Evolutionary conservation across 2,113 vertebrate species (phyloP), one percentile per base, ranked within the genome.

Genomic region (Microcebus jonahi): DNA sequence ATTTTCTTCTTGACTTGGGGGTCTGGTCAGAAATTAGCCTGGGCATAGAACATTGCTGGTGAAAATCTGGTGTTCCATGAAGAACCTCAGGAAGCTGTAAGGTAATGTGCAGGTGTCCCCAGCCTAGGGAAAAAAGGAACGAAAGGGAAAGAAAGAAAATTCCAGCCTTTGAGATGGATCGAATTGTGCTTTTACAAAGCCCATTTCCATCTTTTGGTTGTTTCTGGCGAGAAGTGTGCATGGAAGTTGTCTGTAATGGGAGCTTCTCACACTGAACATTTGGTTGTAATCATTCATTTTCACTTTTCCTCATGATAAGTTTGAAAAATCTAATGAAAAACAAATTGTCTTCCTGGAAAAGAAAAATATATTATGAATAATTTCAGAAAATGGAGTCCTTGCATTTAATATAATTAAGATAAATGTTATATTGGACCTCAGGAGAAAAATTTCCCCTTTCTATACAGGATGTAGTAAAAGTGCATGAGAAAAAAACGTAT

Each of bases 321-420:
- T 50, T 61, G 63, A 85, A 83, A 68, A 36, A 57, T n/a, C 36
- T 27, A 70, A 76, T 12, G 27, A 81, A 87, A 59, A 79, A 27
- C 50, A 93, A 87, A 84, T 82, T 39, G 5, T 53, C 48, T 88
- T 88, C 76, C 71, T 23, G 27, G 55, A 84, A 96, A 53, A 96
- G 29, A 48, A 63, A 93, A 90, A 61, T 55, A 50, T 36, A 21
- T 84, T 63, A 31, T 21, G 75, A 87, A 80, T 34, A 14, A 57
- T 50, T 80, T 81, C 18, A 82, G 83, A 57, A 92, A 63, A 57
- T 20, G 31, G 20, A 70, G 31, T 45, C 82, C 31, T 34, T 76
- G 2, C 48, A 57, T n/a, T 65, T 55, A 65, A 57, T 70, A 11
- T 21, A 31, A 79, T 88, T 31, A 86, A 79, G 31, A 67, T 34